A percentile compares a stretch with the other conserved stretches of the same genome.
Conservation (phyloP, 92 coral and sea anemone species). For the Scolanthus callimorphus region DNA sequence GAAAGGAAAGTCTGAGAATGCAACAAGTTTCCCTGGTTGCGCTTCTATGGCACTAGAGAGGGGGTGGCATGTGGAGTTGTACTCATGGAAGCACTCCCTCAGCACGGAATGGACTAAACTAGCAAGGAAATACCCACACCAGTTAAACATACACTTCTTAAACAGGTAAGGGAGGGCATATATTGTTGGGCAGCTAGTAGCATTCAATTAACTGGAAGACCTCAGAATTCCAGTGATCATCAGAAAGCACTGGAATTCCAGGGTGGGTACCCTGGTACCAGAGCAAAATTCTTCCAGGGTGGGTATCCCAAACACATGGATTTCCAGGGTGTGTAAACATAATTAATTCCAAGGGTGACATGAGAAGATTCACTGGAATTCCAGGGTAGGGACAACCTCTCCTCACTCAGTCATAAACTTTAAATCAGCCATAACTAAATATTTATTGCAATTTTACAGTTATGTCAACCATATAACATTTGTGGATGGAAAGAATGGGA, state of each 20-base stretch:
- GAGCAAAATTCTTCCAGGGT: too few relatives aligned
- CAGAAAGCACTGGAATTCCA: too few relatives aligned
- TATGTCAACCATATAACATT: constrained; percentile 88
- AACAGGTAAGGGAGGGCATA: constrained; percentile 98
- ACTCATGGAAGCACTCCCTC: constrained; percentile 94
- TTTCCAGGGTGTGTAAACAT: too few relatives aligned
- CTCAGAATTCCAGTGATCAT: too few relatives aligned
- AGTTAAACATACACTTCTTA: constrained; percentile 68
- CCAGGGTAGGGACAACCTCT: too few relatives aligned
- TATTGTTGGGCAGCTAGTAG: too few relatives aligned
- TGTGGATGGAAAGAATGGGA: constrained; percentile 95
- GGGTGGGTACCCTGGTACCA: too few relatives aligned
- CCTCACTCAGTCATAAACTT: too few relatives aligned
- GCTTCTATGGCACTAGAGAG: constrained; percentile 82
- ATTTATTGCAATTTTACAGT: constrained; percentile 22
- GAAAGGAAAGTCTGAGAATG: constrained; percentile 93
- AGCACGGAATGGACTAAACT: constrained; percentile 95
- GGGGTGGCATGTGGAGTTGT: constrained; percentile 97
- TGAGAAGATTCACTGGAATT: too few relatives aligned
- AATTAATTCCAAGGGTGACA: too few relatives aligned
- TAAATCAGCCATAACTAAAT: background rate
- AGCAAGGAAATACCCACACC: constrained; percentile 78
- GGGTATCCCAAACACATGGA: too few relatives aligned
- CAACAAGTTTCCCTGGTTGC: constrained; percentile 96
- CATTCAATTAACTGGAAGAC: too few relatives aligned